Conservation (phyloP, 2,113 vertebrate species). For the Taurulus bubalis region DNA sequence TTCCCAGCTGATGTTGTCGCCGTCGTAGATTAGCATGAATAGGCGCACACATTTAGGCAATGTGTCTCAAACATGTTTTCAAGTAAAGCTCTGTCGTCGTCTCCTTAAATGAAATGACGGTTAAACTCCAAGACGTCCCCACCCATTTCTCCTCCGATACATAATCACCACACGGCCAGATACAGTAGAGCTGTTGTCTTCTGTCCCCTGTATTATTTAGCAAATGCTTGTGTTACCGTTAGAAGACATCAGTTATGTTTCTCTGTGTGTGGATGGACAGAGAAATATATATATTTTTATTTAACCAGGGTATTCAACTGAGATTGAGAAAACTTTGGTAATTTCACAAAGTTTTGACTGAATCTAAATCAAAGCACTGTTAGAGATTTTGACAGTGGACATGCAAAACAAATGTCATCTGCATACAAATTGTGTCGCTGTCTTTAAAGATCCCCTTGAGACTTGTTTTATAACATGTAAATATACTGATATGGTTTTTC, state of each 20-base stretch:
- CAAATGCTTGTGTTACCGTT: conserved; percentile 12
- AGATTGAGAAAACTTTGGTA: background rate
- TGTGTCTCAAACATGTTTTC: conserved; percentile 17
- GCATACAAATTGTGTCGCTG: background rate
- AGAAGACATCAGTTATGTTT: background rate
- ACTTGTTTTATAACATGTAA: background rate
- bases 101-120: conserved; percentile 44
- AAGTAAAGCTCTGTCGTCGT: background rate
- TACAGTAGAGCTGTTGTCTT: background rate
- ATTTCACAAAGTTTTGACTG: background rate
- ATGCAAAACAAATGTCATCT: conserved; percentile 1
- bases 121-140: conserved; percentile 53
- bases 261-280: background rate
- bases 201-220: background rate
- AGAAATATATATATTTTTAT: background rate
- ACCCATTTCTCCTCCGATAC: conserved; percentile 35
- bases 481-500: background rate
- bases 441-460: background rate
- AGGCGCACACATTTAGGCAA: background rate
- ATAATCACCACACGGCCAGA: conserved; percentile 27
- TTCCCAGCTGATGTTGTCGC: background rate
- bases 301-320: background rate
- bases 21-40: conserved; percentile 14
- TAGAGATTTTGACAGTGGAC: background rate
- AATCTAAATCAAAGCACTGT: background rate